A percentile compares a stretch with the other conserved stretches of the same genome.
Evolutionary conservation across 2,797 vertebrate genomes (phyloP).

Genomic region (Menidia menidia): DNA sequence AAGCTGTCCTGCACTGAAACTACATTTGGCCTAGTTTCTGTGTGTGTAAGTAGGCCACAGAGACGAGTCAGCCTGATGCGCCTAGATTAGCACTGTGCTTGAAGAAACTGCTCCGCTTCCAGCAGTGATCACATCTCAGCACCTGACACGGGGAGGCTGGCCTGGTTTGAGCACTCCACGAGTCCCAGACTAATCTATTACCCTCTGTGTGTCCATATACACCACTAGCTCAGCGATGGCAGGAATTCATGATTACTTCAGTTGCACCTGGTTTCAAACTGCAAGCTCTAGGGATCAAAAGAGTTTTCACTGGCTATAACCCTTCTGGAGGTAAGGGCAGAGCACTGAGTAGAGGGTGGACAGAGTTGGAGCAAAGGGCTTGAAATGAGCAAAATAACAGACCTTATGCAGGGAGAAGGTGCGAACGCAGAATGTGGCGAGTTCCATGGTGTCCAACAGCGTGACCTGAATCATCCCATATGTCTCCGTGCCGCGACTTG

Average conservation of each 20-base stretch:
- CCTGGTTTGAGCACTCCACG: conserved; percentile 60
- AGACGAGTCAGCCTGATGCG: conserved; percentile 54
- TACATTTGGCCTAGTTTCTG: conserved; percentile 74
- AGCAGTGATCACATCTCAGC: conserved; percentile 68
- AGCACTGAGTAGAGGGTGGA: conserved; percentile 18
- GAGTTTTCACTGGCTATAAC: conserved; percentile 13
- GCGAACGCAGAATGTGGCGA: conserved; percentile 95
- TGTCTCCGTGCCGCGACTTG: conserved; percentile 92
- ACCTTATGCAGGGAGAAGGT: conserved; percentile 98
- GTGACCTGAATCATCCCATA: conserved; percentile 95
- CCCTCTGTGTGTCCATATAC: conserved; percentile 30
- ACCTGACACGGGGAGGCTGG: conserved; percentile 50
- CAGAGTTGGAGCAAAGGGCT: conserved; percentile 12
- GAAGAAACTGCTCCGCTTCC: conserved; percentile 66
- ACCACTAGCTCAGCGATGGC: conserved; percentile 3
- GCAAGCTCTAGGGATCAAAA: conserved; percentile 35
- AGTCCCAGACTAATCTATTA: conserved; percentile 55
- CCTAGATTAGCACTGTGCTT: conserved; percentile 62
- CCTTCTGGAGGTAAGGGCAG: conserved; percentile 24
- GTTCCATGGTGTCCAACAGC: conserved; percentile 93
- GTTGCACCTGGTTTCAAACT: conserved; percentile 22
- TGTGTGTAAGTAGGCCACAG: conserved; percentile 74
- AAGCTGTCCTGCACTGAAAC: conserved; percentile 45
- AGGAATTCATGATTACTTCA: conserved; percentile 24
- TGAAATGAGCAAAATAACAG: conserved; percentile 13